These are phyloP conservation scores for Caenorhabditis panamensis DNA, from an alignment of 2,888 invertebrate species.

Conservation along the genomic window DNA sequence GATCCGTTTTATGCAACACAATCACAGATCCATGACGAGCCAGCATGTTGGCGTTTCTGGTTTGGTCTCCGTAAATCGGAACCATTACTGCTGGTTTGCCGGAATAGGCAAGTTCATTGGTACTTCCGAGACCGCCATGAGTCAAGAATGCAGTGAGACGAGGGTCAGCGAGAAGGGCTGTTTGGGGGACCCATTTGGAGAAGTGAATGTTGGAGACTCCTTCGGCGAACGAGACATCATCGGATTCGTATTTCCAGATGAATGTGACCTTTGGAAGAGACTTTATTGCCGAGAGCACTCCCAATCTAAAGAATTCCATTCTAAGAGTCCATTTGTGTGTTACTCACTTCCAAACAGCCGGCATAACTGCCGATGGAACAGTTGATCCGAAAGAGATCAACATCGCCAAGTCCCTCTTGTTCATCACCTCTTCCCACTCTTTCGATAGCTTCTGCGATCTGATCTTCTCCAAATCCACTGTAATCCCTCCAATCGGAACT, in stretches of 20 bases:
- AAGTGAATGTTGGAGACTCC: conserved; percentile 42
- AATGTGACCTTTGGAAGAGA: conserved; percentile 51
- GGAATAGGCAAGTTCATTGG: conserved; percentile 54
- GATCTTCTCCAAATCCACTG: conserved; percentile 34
- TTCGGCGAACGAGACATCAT: conserved; percentile 35
- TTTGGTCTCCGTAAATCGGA: conserved; percentile 59
- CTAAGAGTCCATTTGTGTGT: too few species aligned
- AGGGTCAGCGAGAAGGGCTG: conserved; percentile 43
- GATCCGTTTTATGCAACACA: conserved; percentile 38
- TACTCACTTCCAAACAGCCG: neutral
- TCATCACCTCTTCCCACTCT: conserved; percentile 19
- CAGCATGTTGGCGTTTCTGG: conserved; percentile 55
- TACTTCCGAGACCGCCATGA: conserved; percentile 57
- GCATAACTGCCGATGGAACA: conserved; percentile 25
- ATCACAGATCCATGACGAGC: conserved; percentile 35
- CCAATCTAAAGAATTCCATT: too few species aligned
- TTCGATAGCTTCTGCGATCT: conserved; percentile 20
- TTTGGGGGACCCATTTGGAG: conserved; percentile 55
- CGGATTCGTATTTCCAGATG: conserved; percentile 62
- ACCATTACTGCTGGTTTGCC: conserved; percentile 57
- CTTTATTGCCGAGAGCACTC: too few species aligned
- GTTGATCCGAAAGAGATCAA: conserved; percentile 59
- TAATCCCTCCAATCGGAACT: conserved; percentile 53
- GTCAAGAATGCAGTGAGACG: conserved; percentile 58
- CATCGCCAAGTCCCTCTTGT: conserved; percentile 14